phyloP scores from a whole-genome alignment of 2,113 vertebrate species.

The Ctenodactylus gundi region DNA sequence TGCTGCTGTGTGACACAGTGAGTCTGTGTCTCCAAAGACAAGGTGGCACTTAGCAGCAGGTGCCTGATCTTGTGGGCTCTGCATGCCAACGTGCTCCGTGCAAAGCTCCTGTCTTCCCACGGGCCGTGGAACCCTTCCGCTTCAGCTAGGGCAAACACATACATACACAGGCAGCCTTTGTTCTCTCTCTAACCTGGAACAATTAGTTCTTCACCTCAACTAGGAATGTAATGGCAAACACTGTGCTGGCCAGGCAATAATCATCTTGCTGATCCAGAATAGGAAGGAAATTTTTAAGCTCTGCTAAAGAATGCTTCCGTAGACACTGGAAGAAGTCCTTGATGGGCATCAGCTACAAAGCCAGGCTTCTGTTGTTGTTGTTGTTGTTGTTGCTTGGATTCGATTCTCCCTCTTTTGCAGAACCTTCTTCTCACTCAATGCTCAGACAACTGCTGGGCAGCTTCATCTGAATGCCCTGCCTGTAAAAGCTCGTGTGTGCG shows the following conservation, averaged over 20 bases:
- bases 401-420: neutral
- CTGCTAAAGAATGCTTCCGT: accelerated
- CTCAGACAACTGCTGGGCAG: neutral
- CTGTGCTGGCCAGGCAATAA: accelerated
- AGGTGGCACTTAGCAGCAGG: accelerated
- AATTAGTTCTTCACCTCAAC: accelerated
- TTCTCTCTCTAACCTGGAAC: neutral
- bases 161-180: accelerated
- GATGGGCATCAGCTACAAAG: accelerated
- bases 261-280: neutral
- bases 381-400: too few species aligned
- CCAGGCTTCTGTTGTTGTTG: accelerated
- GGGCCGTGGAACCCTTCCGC: accelerated
- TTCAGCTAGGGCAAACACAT: accelerated
- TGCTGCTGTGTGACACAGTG: accelerated
- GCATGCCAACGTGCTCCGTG: accelerated
- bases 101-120: neutral
- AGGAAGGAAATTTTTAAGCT: neutral
- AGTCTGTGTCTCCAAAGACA: neutral
- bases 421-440: neutral
- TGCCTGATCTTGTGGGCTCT: accelerated
- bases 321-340: accelerated
- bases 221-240: accelerated
- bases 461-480: accelerated
- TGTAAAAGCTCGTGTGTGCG: neutral